Conservation (phyloP, 2,797 vertebrate species). For the Sphenopsis melanotis region DNA sequence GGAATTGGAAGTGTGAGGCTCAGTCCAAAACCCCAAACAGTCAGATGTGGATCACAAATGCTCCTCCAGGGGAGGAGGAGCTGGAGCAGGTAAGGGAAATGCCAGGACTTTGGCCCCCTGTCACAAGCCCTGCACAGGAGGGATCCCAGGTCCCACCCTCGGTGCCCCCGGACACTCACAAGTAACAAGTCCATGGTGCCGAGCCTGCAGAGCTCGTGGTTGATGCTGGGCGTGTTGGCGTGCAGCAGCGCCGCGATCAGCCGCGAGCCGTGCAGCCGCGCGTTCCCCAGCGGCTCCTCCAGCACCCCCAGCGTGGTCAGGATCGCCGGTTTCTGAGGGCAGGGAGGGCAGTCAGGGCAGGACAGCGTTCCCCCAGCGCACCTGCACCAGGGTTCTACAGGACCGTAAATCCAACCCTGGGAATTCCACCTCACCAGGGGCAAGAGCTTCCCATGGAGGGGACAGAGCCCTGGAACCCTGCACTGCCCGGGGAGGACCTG, state of each 20-base stretch:
- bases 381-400: accelerated
- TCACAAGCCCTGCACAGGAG: accelerated
- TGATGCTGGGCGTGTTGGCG: constrained; percentile 86
- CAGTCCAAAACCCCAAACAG: not conserved
- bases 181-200: constrained; percentile 91
- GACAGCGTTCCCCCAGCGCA: accelerated
- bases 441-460: accelerated
- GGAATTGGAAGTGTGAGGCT: accelerated
- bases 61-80: not conserved
- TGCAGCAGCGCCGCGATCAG: constrained; percentile 92
- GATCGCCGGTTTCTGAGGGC: constrained; percentile 84
- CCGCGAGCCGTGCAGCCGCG: constrained; percentile 91
- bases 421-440: accelerated
- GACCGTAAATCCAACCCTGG: accelerated
- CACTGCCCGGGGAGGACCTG: not conserved
- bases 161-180: constrained; percentile 67
- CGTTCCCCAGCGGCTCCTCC: constrained; percentile 93
- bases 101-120: accelerated
- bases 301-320: constrained; percentile 94
- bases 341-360: accelerated
- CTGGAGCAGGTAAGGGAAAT: not conserved
- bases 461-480: not conserved
- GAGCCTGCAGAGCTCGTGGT: constrained; percentile 91
- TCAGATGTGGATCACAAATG: accelerated
- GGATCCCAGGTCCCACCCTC: not conserved